These are phyloP conservation scores for Vulpes ferrilata DNA, from an alignment of 2,113 vertebrate genomes.

Conservation along the genomic window DNA sequence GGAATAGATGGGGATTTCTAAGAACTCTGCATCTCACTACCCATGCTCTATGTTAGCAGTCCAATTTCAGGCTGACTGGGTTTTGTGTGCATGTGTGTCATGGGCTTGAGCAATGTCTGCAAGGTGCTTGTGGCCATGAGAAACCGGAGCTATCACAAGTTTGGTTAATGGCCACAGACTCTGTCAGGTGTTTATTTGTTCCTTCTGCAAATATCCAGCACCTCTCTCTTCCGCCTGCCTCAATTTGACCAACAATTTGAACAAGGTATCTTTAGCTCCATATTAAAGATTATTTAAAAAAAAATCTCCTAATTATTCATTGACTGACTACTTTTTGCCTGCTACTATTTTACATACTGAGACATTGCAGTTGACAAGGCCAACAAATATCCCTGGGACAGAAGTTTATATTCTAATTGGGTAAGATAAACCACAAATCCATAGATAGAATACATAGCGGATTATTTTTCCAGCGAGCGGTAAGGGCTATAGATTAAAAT, in stretches of 20 bases:
- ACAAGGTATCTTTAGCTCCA: not conserved
- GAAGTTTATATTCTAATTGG: not conserved
- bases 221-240: not conserved
- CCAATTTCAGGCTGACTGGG: not conserved
- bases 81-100: not conserved
- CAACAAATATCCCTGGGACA: not conserved
- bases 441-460: not conserved
- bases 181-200: not conserved
- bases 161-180: not conserved
- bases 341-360: not conserved
- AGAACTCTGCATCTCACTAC: not conserved
- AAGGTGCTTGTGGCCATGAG: not conserved
- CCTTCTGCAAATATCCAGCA: not conserved
- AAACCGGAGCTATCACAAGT: not conserved
- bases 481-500: slow-evolving; percentile 1
- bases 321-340: not conserved
- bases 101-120: not conserved
- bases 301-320: not conserved
- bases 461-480: not conserved
- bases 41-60: not conserved
- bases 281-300: not conserved
- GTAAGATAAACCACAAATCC: not conserved
- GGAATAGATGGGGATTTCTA: not conserved
- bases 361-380: not conserved
- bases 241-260: not conserved